Evolutionary conservation across 2,797 vertebrate species (phyloP).

Genomic region (Neosilurus mollespiculum): DNA sequence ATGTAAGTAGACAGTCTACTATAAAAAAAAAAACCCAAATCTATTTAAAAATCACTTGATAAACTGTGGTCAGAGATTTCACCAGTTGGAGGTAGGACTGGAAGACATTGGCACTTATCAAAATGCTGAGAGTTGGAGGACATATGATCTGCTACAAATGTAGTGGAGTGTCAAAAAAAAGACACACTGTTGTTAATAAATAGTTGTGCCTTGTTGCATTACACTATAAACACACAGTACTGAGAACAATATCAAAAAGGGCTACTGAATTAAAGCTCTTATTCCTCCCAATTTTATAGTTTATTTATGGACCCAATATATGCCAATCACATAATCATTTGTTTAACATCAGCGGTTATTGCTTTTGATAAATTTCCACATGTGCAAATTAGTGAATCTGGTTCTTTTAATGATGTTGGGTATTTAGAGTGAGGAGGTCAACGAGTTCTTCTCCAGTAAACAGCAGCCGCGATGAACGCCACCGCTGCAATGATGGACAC

Average conservation of each 20-base stretch:
- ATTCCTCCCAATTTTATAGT: background rate
- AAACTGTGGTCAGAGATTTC: constrained; percentile 20
- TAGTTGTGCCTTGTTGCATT: constrained; percentile 32
- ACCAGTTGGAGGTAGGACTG: constrained; percentile 49
- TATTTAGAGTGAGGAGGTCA: constrained; percentile 50
- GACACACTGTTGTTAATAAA: constrained; percentile 46
- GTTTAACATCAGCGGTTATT: constrained; percentile 31
- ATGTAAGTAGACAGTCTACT: background rate
- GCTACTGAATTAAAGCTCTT: constrained; percentile 8
- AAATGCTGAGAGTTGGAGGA: constrained; percentile 9
- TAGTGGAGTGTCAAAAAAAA: constrained; percentile 18
- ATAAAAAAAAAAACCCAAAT: constrained; percentile 15
- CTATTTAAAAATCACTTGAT: background rate
- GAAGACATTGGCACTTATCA: constrained; percentile 38
- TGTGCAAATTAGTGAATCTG: constrained; percentile 30
- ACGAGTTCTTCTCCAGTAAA: constrained; percentile 70
- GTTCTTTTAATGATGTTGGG: background rate
- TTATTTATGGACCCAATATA: background rate
- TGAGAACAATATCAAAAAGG: constrained; percentile 23
- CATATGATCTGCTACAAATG: constrained; percentile 23
- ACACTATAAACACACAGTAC: constrained; percentile 26
- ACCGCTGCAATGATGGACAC: constrained; percentile 66
- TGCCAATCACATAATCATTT: constrained; percentile 1
- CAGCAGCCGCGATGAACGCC: constrained; percentile 60
- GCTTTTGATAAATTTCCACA: constrained; percentile 33